phyloP scores from a whole-genome alignment of 2,888 invertebrate genomes.

The Eubasilissa splendida region DNA sequence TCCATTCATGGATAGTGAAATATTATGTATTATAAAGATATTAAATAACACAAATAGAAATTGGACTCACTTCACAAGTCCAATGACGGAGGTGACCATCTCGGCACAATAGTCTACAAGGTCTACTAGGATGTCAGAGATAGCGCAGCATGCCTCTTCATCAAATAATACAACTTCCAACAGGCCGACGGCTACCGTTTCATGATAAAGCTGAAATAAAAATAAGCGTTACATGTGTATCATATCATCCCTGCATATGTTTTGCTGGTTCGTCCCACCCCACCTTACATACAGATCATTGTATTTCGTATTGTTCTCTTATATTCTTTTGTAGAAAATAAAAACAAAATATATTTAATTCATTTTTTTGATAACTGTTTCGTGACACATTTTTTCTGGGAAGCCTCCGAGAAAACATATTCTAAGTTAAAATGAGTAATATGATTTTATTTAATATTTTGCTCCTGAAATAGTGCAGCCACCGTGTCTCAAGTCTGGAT shows the following conservation, averaged over 20 bases:
- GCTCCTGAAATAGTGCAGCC: no score
- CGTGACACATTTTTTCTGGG: no score
- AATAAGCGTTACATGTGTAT: no score
- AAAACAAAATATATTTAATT: no score
- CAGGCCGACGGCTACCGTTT: conserved; percentile 84
- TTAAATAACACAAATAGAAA: not conserved
- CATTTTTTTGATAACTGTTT: no score
- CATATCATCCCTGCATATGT: no score
- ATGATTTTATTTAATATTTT: no score
- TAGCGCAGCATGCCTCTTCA: conserved; percentile 82
- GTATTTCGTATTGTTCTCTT: not conserved
- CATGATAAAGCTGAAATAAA: conserved; percentile 78
- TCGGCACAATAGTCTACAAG: conserved; percentile 87
- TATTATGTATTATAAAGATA: not conserved
- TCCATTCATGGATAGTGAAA: no score
- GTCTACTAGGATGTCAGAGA: conserved; percentile 85
- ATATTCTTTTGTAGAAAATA: conserved; percentile 3
- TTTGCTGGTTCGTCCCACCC: no score
- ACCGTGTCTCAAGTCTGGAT: no score
- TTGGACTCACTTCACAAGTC: conserved; percentile 65
- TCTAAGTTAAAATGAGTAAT: no score
- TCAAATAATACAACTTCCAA: conserved; percentile 89
- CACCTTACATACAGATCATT: conserved; percentile 4
- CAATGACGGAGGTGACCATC: conserved; percentile 76
- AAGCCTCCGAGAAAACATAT: no score